Evolutionary conservation across 2,113 vertebrate species (phyloP).

Genomic region (Sinocyclocheilus grahami): DNA sequence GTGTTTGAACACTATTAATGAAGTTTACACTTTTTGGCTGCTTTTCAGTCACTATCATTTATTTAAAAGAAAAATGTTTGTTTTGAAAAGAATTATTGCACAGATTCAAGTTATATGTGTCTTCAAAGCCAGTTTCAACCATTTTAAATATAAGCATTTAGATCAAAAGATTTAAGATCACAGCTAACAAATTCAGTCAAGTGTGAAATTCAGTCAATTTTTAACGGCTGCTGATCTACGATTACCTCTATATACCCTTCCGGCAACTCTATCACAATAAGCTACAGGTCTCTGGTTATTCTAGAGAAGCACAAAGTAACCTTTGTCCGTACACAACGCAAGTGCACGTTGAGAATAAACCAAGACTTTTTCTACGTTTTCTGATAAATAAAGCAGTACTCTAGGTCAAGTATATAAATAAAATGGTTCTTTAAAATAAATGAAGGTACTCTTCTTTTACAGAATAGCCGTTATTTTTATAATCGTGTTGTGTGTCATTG

Average conservation of each 20-base stretch:
- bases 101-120: not conserved
- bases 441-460: conserved; percentile 21
- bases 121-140: not conserved
- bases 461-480: conserved; percentile 35
- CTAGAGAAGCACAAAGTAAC: conserved; percentile 8
- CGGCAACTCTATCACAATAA: conserved; percentile 45
- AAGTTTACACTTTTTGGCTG: not conserved
- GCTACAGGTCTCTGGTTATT: conserved; percentile 39
- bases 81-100: not conserved
- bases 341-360: not conserved
- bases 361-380: conserved; percentile 2
- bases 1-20: not conserved
- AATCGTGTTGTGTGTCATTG: conserved; percentile 52
- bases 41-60: not conserved
- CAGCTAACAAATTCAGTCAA: not conserved
- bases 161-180: not conserved
- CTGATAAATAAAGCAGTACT: conserved; percentile 8
- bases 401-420: conserved; percentile 1
- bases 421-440: not conserved
- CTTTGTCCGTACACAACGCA: conserved; percentile 9
- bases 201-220: not conserved
- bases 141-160: not conserved
- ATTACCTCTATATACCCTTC: conserved; percentile 48
- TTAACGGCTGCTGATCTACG: conserved; percentile 40
- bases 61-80: not conserved